Conservation (phyloP, 2,797 vertebrate genomes). For the Poeciliopsis paucimaculata region DNA sequence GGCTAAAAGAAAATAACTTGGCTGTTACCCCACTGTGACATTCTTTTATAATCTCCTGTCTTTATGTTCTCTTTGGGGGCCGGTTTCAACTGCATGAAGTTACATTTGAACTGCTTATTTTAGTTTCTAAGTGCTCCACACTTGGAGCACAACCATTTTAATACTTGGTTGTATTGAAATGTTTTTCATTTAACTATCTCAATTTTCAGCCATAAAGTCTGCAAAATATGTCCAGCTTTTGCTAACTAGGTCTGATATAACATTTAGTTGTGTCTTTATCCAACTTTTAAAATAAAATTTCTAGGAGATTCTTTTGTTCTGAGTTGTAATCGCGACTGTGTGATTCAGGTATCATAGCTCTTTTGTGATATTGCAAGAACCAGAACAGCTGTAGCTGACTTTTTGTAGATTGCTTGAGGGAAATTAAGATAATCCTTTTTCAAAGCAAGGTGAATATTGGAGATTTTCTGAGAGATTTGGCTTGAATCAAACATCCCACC, state of each 20-base stretch:
- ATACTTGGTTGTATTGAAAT: neutral
- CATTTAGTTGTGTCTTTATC: neutral
- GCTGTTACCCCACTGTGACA: conserved; percentile 8
- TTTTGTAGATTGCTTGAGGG: neutral
- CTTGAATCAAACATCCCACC: neutral
- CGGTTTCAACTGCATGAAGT: conserved; percentile 35
- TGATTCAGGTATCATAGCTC: neutral
- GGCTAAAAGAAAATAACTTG: conserved; percentile 20
- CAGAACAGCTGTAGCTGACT: neutral
- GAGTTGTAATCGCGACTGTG: neutral
- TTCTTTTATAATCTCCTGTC: conserved; percentile 9
- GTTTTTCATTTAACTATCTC: neutral
- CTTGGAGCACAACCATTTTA: neutral
- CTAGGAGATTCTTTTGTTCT: neutral
- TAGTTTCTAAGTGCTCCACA: conserved; percentile 52
- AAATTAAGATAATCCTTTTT: neutral
- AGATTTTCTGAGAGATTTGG: neutral
- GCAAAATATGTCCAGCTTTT: neutral
- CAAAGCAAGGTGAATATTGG: neutral
- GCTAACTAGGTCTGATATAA: neutral
- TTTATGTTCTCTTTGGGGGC: conserved; percentile 20
- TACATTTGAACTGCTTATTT: conserved; percentile 51
- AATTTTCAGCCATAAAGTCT: neutral
- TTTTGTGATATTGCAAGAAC: neutral
- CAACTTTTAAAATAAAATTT: neutral